phyloP scores from a whole-genome alignment of 2,113 vertebrate species.

The Nothobranchius kuhntae region DNA sequence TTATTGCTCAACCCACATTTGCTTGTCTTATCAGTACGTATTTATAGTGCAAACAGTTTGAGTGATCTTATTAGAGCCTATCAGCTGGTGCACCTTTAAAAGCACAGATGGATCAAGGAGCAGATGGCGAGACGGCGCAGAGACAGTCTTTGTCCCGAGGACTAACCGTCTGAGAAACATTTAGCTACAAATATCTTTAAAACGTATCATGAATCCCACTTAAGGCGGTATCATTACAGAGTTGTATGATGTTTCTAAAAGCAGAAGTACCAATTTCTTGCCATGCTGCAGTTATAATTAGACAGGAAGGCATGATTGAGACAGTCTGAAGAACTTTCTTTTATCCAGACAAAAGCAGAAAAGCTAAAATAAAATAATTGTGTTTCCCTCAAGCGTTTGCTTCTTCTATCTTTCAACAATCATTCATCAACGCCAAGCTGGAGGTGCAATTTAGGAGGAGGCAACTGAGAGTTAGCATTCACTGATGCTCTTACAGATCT shows the following conservation, averaged over 20 bases:
- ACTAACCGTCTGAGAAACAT: conserved; percentile 46
- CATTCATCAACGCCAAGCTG: conserved; percentile 21
- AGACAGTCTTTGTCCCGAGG: conserved; percentile 43
- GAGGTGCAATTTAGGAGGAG: conserved; percentile 38
- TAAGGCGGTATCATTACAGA: neutral
- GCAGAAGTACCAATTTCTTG: conserved; percentile 1
- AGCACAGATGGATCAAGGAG: conserved; percentile 61
- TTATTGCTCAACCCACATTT: conserved; percentile 41
- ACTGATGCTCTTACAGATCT: conserved; percentile 38
- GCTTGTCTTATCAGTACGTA: conserved; percentile 59
- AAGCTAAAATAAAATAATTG: conserved; percentile 39
- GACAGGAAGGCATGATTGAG: conserved; percentile 16
- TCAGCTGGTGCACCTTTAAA: conserved; percentile 61
- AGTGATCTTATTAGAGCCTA: conserved; percentile 57
- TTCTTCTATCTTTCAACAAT: conserved; percentile 14
- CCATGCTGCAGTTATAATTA: conserved; percentile 12
- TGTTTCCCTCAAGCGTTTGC: conserved; percentile 1
- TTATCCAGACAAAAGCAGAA: neutral
- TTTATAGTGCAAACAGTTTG: conserved; percentile 62
- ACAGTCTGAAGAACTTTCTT: neutral
- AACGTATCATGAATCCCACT: conserved; percentile 14
- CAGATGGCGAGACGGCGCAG: conserved; percentile 38
- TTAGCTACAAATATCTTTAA: conserved; percentile 10
- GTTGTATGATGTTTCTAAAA: conserved; percentile 4
- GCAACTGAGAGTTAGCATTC: conserved; percentile 24